These are phyloP conservation scores for Pantala flavescens DNA, from an alignment of 1,140 invertebrate species.

Conservation along the genomic window DNA sequence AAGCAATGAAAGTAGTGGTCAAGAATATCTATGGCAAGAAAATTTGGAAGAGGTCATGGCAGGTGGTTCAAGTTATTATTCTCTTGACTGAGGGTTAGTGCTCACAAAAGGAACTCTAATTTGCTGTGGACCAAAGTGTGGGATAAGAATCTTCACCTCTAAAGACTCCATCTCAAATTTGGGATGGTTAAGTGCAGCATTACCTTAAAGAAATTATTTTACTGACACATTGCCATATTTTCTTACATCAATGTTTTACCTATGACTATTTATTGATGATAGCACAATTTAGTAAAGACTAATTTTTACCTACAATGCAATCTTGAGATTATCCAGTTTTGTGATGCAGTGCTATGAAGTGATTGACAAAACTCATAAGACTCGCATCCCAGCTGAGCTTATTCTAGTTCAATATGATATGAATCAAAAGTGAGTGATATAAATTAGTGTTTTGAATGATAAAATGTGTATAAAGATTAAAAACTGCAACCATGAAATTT, in stretches of 20 bases:
- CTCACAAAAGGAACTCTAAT: background rate
- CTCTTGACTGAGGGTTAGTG: background rate
- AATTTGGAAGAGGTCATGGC: background rate
- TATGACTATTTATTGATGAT: background rate
- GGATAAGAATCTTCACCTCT: background rate
- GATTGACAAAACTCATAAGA: no score
- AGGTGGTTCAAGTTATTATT: background rate
- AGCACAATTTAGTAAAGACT: no score
- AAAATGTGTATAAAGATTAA: no score
- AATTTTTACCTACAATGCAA: no score
- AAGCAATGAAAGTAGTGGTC: background rate
- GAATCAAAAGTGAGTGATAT: no score
- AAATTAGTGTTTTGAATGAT: no score
- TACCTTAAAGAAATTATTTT: background rate
- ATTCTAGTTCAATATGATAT: no score
- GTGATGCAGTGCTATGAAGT: no score
- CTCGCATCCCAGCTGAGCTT: no score
- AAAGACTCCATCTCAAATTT: background rate
- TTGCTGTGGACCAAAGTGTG: background rate
- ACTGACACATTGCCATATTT: background rate
- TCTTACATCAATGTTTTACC: background rate
- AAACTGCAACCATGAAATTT: no score
- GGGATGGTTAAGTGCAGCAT: background rate
- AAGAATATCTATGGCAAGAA: background rate
- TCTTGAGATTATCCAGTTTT: no score